Evolutionary conservation across 1,140 invertebrate genomes (phyloP).

Genomic region (Drosophila cardini): DNA sequence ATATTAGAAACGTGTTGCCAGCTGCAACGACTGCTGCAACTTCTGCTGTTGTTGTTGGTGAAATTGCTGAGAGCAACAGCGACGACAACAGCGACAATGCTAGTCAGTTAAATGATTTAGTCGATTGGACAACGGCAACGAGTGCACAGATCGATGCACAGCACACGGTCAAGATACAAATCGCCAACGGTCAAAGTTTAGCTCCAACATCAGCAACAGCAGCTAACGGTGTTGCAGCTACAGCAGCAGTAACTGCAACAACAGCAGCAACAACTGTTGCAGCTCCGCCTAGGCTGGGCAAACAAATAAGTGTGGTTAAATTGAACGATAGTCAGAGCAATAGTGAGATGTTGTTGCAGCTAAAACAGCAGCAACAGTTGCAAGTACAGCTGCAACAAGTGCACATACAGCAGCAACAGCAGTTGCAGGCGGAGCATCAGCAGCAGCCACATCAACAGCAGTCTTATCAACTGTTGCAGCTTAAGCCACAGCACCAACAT

Average conservation of each 20-base stretch:
- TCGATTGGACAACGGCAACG: slow-evolving; percentile 52
- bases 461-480: neutral
- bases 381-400: slow-evolving; percentile 11
- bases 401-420: neutral
- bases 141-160: slow-evolving; percentile 61
- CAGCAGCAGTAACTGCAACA: neutral
- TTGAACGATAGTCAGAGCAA: slow-evolving; percentile 53
- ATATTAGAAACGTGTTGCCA: slow-evolving; percentile 56
- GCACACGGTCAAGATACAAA: slow-evolving; percentile 81
- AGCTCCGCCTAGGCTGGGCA: slow-evolving; percentile 49
- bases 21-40: slow-evolving; percentile 9
- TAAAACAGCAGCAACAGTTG: slow-evolving; percentile 25
- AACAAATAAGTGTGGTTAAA: slow-evolving; percentile 73
- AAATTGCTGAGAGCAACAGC: slow-evolving; percentile 46
- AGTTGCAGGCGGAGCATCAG: slow-evolving; percentile 17
- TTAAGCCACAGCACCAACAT: too few species aligned
- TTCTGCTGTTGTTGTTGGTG: slow-evolving; percentile 1
- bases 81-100: slow-evolving; percentile 21
- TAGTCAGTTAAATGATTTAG: slow-evolving; percentile 46
- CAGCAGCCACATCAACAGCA: slow-evolving; percentile 36
- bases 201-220: slow-evolving; percentile 1
- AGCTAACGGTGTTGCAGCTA: neutral
- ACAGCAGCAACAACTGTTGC: neutral
- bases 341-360: slow-evolving; percentile 47
- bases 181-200: slow-evolving; percentile 52